Evolutionary conservation across 2,113 vertebrate genomes (phyloP).

Genomic region (Oceanites oceanicus): DNA sequence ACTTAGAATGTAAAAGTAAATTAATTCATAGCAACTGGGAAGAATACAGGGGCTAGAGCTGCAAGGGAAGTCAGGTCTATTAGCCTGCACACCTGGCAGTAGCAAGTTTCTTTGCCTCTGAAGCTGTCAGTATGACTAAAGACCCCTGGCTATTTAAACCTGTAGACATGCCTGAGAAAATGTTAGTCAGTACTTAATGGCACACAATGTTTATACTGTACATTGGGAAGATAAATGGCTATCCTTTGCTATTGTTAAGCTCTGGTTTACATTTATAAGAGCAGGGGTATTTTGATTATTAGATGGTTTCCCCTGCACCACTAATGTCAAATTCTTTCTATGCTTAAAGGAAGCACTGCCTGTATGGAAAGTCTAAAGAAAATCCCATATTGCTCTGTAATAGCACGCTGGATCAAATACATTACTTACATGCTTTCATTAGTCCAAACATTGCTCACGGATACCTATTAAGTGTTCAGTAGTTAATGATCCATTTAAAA

Average conservation of each 20-base stretch:
- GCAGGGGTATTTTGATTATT: neutral
- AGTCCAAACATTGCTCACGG: neutral
- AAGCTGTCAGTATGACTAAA: neutral
- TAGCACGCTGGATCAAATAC: neutral
- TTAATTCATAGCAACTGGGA: neutral
- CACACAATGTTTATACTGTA: neutral
- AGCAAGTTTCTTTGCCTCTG: neutral
- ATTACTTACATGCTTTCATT: neutral
- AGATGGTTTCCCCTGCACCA: neutral
- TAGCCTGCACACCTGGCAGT: neutral
- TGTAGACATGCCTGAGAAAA: neutral
- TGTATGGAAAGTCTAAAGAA: neutral
- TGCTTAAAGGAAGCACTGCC: neutral
- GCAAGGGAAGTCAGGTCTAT: neutral
- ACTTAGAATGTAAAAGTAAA: neutral
- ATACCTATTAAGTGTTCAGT: slow-evolving; percentile 39
- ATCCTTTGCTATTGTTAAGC: slow-evolving; percentile 32
- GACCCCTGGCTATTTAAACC: neutral
- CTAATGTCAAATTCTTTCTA: neutral
- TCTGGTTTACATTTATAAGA: slow-evolving; percentile 22
- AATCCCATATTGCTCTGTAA: neutral
- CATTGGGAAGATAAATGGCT: neutral
- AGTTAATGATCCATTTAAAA: slow-evolving; percentile 40
- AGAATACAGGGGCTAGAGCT: neutral
- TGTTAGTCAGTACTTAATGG: neutral